Evolutionary conservation across 2,888 invertebrate genomes (phyloP).

Genomic region (Eretmocerus hayati): DNA sequence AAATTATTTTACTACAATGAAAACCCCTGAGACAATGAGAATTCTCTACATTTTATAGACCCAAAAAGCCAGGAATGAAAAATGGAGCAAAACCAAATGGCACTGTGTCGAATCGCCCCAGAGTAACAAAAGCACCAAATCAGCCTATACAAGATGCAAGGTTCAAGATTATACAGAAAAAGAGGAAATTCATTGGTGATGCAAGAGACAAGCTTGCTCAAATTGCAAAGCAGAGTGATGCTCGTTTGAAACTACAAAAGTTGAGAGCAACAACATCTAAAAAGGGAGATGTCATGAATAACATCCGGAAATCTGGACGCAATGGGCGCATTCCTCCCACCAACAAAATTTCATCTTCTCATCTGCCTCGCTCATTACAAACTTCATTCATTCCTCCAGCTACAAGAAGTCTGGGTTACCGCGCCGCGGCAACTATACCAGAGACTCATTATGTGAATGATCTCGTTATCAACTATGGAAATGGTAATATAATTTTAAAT

Average conservation of each 20-base stretch:
- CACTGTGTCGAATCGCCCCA: background rate
- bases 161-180: conserved; percentile 71
- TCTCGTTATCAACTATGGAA: conserved; percentile 33
- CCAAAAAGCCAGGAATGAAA: conserved; percentile 6
- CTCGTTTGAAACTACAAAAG: conserved; percentile 64
- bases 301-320: conserved; percentile 51
- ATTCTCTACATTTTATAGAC: conserved; percentile 6
- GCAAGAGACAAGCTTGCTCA: conserved; percentile 74
- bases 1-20: too few relatives aligned
- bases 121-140: background rate
- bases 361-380: conserved; percentile 19
- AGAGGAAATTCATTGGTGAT: conserved; percentile 67
- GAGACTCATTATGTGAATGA: conserved; percentile 37
- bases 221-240: conserved; percentile 68
- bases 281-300: conserved; percentile 45
- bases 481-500: conserved; percentile 27
- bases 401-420: conserved; percentile 32
- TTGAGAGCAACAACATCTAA: conserved; percentile 49
- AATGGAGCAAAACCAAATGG: conserved; percentile 3
- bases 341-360: conserved; percentile 33
- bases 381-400: conserved; percentile 29
- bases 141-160: conserved; percentile 56
- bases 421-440: conserved; percentile 26
- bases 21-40: too few relatives aligned
- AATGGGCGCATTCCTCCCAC: conserved; percentile 51